Percentiles rank a stretch among this genome's conserved stretches.
These are phyloP conservation scores for Dysdera silvatica DNA, from an alignment of 1,140 invertebrate species.

Conservation along the genomic window DNA sequence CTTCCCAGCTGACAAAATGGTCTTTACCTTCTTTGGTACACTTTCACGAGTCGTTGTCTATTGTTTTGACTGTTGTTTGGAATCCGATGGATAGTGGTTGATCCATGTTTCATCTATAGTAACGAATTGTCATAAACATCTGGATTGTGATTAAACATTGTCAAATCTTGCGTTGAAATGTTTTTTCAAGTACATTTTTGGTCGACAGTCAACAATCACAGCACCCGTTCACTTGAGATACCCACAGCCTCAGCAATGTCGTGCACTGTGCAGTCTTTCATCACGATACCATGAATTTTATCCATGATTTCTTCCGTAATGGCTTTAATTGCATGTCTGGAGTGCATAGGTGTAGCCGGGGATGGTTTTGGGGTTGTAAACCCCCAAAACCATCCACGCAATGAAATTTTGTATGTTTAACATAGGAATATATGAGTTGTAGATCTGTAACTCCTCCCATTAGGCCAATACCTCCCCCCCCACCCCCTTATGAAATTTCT, in stretches of 20 bases:
- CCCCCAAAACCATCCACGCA: too few species aligned
- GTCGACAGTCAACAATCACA: neutral
- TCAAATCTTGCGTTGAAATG: slow-evolving; percentile 27
- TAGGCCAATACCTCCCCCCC: too few species aligned
- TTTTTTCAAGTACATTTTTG: neutral
- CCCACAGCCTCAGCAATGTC: neutral
- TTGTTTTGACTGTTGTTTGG: slow-evolving; percentile 40
- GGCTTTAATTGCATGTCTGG: too few species aligned
- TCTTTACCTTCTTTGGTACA: slow-evolving; percentile 40
- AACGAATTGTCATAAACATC: slow-evolving; percentile 36
- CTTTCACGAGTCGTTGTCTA: slow-evolving; percentile 33
- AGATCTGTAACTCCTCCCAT: too few species aligned
- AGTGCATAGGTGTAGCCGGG: too few species aligned
- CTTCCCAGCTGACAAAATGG: slow-evolving; percentile 38
- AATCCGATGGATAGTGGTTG: slow-evolving; percentile 41
- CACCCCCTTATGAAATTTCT: too few species aligned
- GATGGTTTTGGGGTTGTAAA: too few species aligned
- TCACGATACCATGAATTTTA: too few species aligned
- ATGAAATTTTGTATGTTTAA: too few species aligned
- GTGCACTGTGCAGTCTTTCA: too few species aligned
- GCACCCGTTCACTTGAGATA: neutral
- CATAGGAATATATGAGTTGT: too few species aligned
- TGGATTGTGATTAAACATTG: slow-evolving; percentile 6
- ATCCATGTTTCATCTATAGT: slow-evolving; percentile 44
- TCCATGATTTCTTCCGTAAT: too few species aligned